Evolutionary conservation across 2,888 invertebrate genomes (phyloP).

Genomic region (Leucozona laternaria): DNA sequence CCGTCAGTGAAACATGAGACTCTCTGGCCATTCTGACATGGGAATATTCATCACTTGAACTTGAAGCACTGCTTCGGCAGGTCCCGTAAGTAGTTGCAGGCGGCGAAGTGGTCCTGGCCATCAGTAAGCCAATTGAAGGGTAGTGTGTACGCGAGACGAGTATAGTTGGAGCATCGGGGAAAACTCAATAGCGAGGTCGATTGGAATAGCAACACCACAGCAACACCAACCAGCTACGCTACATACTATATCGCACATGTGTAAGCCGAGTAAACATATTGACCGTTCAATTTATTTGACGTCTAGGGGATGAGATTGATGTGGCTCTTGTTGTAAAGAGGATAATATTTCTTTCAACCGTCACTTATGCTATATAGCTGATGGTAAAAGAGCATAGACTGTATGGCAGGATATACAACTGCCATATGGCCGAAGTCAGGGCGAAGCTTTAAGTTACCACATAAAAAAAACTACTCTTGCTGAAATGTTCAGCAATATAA

Average conservation of each 20-base stretch:
- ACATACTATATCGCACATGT: conserved; percentile 12
- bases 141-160: not conserved
- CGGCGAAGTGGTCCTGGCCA: conserved; percentile 1
- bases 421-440: not conserved
- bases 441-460: conserved; percentile 16
- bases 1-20: conserved; percentile 59
- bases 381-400: not conserved
- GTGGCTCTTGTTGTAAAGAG: conserved; percentile 28
- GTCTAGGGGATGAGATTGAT: conserved; percentile 40
- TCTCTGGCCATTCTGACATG: conserved; percentile 39
- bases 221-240: not conserved
- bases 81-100: conserved; percentile 36
- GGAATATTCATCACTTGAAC: conserved; percentile 61
- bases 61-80: conserved; percentile 20
- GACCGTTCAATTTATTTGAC: conserved; percentile 69
- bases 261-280: conserved; percentile 46
- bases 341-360: conserved; percentile 50
- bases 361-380: not conserved
- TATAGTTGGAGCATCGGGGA: not conserved
- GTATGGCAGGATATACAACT: not conserved
- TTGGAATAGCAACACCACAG: not conserved
- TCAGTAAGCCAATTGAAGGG: conserved; percentile 42
- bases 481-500: conserved; percentile 35
- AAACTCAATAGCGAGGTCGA: not conserved
- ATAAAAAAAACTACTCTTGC: conserved; percentile 22